Evolutionary conservation across 2,888 invertebrate genomes (phyloP).

Genomic region (Callosobruchus maculatus): DNA sequence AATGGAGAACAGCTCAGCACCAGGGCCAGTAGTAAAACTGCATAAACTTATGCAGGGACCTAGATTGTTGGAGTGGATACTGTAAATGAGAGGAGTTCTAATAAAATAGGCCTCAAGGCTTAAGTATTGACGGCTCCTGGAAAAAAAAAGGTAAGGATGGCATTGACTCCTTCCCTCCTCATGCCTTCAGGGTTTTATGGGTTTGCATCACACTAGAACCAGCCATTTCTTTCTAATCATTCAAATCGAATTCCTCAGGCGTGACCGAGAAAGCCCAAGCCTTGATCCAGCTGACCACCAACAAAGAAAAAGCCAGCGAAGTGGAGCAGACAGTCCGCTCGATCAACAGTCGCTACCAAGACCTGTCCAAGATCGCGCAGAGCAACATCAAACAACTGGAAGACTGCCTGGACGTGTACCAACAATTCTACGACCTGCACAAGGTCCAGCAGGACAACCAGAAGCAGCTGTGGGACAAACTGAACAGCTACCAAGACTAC

Average conservation of each 20-base stretch:
- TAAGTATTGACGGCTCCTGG: no score
- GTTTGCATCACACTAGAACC: no score
- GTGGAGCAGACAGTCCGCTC: constrained; percentile 68
- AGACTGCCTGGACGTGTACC: constrained; percentile 73
- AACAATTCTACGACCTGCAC: constrained; percentile 81
- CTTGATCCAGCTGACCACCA: constrained; percentile 59
- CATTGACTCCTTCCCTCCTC: no score
- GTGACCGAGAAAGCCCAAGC: constrained; percentile 84
- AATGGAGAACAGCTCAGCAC: no score
- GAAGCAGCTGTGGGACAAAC: constrained; percentile 84
- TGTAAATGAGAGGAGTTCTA: no score
- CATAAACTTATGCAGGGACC: no score
- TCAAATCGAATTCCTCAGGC: constrained; percentile 38
- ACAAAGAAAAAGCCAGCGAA: constrained; percentile 58
- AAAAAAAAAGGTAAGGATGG: no score
- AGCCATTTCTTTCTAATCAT: not conserved
- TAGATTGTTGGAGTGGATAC: no score
- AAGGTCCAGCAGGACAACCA: constrained; percentile 87
- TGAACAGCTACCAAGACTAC: constrained; percentile 78
- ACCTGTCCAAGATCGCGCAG: constrained; percentile 63
- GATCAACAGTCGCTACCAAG: constrained; percentile 73
- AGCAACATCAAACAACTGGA: constrained; percentile 71
- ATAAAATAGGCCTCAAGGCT: no score
- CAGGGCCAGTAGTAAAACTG: no score
- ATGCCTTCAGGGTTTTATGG: no score